phyloP scores from a whole-genome alignment of 30 jellyfish, hydroid and myxozoan genomes.

The Pseudorhiza aurosa region DNA sequence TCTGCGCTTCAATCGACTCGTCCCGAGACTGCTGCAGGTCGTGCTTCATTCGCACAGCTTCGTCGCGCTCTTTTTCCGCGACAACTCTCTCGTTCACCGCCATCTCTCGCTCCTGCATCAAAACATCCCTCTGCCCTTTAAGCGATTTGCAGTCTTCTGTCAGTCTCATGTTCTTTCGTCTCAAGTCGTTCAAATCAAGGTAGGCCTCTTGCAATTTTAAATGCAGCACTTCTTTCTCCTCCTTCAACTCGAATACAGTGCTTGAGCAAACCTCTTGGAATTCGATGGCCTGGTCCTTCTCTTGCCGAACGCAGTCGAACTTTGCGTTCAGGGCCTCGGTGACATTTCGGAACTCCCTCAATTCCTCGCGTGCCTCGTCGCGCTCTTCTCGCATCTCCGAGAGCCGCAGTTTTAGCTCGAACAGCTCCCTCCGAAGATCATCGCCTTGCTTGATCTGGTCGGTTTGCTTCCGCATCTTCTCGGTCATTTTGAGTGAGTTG shows the following conservation, averaged over 20 bases:
- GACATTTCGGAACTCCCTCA: slow-evolving; percentile 80
- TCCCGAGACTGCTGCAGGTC: slow-evolving; percentile 76
- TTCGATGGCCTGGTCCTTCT: slow-evolving; percentile 67
- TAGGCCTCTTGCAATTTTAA: slow-evolving; percentile 54
- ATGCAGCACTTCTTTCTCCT: slow-evolving; percentile 34
- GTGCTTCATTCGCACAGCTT: slow-evolving; percentile 60
- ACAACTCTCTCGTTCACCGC: slow-evolving; percentile 71
- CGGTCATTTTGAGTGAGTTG: slow-evolving; percentile 77
- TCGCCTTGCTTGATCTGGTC: slow-evolving; percentile 66
- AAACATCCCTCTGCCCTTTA: slow-evolving; percentile 62
- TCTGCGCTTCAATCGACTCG: slow-evolving; percentile 76
- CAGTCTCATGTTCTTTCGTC: slow-evolving; percentile 60
- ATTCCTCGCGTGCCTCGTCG: slow-evolving; percentile 72
- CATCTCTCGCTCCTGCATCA: slow-evolving; percentile 72
- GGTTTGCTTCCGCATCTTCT: slow-evolving; percentile 69
- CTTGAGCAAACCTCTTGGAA: slow-evolving; percentile 53
- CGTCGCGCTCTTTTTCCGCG: slow-evolving; percentile 72
- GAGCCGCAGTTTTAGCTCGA: slow-evolving; percentile 69
- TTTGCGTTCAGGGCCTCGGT: slow-evolving; percentile 83
- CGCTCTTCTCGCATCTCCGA: slow-evolving; percentile 73
- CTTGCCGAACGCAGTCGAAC: slow-evolving; percentile 68
- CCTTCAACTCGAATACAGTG: slow-evolving; percentile 37
- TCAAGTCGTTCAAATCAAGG: slow-evolving; percentile 41
- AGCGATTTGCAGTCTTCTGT: slow-evolving; percentile 55
- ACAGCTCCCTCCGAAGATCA: slow-evolving; percentile 66